phyloP scores from a whole-genome alignment of 2,888 invertebrate species.

The Geophilus truncorum region DNA sequence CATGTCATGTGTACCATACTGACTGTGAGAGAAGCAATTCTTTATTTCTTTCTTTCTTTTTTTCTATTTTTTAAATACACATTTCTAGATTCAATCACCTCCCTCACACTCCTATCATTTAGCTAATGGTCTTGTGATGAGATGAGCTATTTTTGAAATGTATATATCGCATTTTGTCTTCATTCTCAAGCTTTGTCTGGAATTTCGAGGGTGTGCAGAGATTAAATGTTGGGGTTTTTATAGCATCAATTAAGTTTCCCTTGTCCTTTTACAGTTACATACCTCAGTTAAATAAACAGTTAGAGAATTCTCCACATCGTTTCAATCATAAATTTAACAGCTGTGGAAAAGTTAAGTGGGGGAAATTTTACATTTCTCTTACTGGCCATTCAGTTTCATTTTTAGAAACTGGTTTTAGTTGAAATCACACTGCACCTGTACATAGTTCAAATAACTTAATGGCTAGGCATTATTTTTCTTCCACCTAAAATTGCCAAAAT shows the following conservation, averaged over 20 bases:
- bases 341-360: neutral
- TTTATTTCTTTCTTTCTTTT: neutral
- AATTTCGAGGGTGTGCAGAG: constrained; percentile 1
- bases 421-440: neutral
- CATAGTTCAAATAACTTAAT: neutral
- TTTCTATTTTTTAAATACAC: neutral
- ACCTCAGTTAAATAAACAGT: neutral
- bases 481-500: neutral
- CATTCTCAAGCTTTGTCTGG: neutral
- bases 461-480: neutral
- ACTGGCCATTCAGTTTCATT: neutral
- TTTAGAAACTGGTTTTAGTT: neutral
- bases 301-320: neutral
- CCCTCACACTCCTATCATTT: neutral
- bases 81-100: neutral
- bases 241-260: neutral
- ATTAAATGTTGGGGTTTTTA: neutral
- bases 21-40: neutral
- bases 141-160: constrained; percentile 18
- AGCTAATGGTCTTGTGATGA: constrained; percentile 4
- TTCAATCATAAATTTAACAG: neutral
- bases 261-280: constrained; percentile 4
- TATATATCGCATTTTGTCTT: neutral
- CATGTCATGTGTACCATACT: neutral
- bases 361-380: neutral